Conservation (phyloP, 64 coral and sea anemone species). For the Trachythela sp. region DNA sequence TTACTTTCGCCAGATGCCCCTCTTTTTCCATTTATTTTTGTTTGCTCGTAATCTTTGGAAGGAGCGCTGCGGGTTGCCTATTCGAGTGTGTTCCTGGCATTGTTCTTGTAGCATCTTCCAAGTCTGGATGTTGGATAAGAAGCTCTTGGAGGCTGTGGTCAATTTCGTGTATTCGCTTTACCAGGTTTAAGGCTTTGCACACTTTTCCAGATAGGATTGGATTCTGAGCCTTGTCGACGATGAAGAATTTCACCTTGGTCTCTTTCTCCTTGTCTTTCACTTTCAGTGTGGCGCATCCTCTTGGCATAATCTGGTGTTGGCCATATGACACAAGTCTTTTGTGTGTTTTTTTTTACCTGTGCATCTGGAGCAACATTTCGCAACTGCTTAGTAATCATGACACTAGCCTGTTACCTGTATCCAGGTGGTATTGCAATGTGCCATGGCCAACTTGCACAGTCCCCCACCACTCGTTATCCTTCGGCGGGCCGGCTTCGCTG, state of each 20-base stretch:
- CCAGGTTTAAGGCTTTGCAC: constrained; percentile 37
- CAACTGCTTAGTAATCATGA: background rate
- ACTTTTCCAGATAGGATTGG: constrained; percentile 37
- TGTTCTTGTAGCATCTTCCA: background rate
- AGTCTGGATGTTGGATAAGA: no score
- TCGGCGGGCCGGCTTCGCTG: background rate
- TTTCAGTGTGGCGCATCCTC: background rate
- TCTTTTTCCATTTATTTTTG: background rate
- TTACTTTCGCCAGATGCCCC: background rate
- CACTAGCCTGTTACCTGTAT: constrained; percentile 16
- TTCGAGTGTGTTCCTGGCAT: background rate
- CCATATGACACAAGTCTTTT: constrained; percentile 48
- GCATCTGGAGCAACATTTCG: background rate
- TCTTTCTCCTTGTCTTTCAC: background rate
- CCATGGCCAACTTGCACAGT: constrained; percentile 12
- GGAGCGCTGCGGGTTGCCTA: background rate
- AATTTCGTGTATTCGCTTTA: constrained; percentile 21
- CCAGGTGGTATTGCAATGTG: background rate
- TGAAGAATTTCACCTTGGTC: constrained; percentile 36
- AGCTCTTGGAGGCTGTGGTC: background rate
- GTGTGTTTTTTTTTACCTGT: background rate
- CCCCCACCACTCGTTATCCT: constrained; percentile 30
- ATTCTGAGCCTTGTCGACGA: constrained; percentile 30
- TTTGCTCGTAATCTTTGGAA: background rate
- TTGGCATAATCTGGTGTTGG: constrained; percentile 27